These are phyloP conservation scores for Nettapus auritus DNA, from an alignment of 2,113 vertebrate species.

Conservation along the genomic window DNA sequence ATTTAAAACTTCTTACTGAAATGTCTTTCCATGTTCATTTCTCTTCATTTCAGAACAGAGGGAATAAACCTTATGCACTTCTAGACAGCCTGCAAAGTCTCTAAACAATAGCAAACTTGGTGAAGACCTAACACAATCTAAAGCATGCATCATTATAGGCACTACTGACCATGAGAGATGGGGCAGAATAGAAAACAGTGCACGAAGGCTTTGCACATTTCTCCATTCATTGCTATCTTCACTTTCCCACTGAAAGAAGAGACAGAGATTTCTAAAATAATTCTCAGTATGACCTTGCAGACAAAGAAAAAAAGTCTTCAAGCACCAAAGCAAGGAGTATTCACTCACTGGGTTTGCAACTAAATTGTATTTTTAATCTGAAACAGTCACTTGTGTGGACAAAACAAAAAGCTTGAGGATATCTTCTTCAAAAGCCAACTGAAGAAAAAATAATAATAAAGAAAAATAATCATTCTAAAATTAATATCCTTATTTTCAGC, in stretches of 20 bases:
- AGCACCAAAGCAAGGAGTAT: neutral
- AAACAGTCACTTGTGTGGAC: neutral
- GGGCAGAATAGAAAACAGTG: neutral
- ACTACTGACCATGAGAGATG: neutral
- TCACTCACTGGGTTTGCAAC: neutral
- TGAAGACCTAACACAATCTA: neutral
- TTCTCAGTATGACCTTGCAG: neutral
- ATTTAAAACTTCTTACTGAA: neutral
- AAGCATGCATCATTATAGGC: neutral
- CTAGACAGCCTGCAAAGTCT: neutral
- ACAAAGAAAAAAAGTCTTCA: neutral
- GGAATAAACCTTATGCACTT: neutral
- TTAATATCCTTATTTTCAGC: neutral
- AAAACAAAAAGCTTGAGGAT: neutral
- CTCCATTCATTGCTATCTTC: neutral
- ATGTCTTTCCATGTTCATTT: neutral
- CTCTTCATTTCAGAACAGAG: neutral
- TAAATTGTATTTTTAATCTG: neutral
- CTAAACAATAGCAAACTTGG: neutral
- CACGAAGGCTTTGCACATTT: neutral
- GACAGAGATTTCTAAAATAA: neutral
- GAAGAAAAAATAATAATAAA: neutral
- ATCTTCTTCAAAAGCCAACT: neutral
- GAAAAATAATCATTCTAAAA: neutral
- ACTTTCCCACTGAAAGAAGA: neutral